Evolutionary conservation across 2,888 invertebrate species (phyloP), one percentile per base, ranked within the genome.

Genomic region (Pandemis corylana): DNA sequence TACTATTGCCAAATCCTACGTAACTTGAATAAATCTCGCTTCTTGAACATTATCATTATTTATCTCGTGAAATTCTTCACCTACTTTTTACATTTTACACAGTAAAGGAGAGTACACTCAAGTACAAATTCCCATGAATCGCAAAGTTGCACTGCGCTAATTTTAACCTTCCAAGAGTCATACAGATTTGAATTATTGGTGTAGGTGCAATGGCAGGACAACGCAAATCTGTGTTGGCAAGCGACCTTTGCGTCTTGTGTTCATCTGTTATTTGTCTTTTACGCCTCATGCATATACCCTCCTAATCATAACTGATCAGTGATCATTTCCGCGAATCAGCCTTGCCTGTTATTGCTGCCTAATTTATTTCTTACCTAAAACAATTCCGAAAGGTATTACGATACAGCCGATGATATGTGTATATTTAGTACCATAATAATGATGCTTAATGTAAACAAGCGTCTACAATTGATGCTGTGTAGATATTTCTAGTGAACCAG

Each of bases 171-270:
- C 68, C 56, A 56, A 56, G 63, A 46, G 41, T 49, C 56, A 68
- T 51, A 51, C 28, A 68, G 28, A 73, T 61, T 56, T 73, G 59
- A 65, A 73, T 73, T 46, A 73, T 59, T 46, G 20, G 9, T 20
- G 9, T 56, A 20, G 56, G 56, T 56, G 41, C 61, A 51, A 67
- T 42, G 20, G 46, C 28, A 56, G 67, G 15, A 56, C 64, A 28
- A 68, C 56, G 41, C 49, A 41, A 51, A 53, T 49, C 59, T 41
- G 64, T 73, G 68, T 69, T 73, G 68, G 73, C 68, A 73, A 73
- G 68, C 65, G 68, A 65, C 49, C 28, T 68, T 63, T 59, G 49
- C 36, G 12, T 61, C 13, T 46, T 65, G 41, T 53, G 44, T 68
- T 15, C 59, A 68, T 53, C 46, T 66, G 66, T 53, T 61, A 70